A percentile compares a stretch with the other conserved stretches of the same genome.
Conservation (phyloP, 2,888 invertebrate genomes). For the Trilocha varians region DNA sequence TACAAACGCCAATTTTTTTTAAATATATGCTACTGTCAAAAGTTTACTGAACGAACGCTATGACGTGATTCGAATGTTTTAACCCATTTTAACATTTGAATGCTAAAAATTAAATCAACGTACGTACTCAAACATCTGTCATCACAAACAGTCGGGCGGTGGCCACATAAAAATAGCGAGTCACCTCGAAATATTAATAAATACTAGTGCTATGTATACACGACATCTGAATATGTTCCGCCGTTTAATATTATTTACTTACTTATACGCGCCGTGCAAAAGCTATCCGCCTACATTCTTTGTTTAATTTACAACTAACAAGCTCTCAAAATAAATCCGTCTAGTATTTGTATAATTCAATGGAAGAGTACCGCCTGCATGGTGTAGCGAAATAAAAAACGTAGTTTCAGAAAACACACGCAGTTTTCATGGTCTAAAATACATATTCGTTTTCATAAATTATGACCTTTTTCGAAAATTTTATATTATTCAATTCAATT, state of each 20-base stretch:
- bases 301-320: neutral
- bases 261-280: slow-evolving; percentile 4
- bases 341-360: neutral
- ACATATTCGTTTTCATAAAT: too few relatives aligned
- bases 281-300: slow-evolving; percentile 4
- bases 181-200: slow-evolving; percentile 49
- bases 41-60: neutral
- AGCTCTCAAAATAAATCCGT: neutral
- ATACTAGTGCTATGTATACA: slow-evolving; percentile 31
- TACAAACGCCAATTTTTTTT: too few relatives aligned
- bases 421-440: too few relatives aligned
- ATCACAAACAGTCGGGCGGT: slow-evolving; percentile 20
- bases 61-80: slow-evolving; percentile 4
- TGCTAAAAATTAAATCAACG: slow-evolving; percentile 16
- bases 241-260: slow-evolving; percentile 16
- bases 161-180: slow-evolving; percentile 38
- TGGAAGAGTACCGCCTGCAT: neutral
- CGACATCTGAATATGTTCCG: slow-evolving; percentile 21
- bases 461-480: too few relatives aligned
- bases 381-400: neutral
- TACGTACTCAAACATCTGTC: slow-evolving; percentile 24
- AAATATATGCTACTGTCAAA: neutral
- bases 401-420: too few relatives aligned
- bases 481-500: too few relatives aligned
- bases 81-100: slow-evolving; percentile 13